Conservation (phyloP, 2,797 vertebrate species). For the Lerista edwardsae region DNA sequence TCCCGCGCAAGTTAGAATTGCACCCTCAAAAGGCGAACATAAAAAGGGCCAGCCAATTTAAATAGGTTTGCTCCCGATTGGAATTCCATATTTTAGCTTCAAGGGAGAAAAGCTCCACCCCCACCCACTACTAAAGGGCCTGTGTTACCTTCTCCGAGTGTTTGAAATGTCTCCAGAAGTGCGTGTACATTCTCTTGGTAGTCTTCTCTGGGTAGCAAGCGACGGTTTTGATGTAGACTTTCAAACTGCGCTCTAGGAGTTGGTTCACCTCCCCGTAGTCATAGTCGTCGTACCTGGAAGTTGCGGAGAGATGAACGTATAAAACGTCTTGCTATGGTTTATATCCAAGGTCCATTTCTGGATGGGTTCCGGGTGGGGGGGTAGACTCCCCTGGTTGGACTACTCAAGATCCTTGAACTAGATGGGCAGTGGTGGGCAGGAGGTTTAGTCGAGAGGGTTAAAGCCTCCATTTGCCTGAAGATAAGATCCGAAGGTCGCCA, state of each 20-base stretch:
- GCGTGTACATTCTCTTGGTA: slow-evolving; percentile 82
- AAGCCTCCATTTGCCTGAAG: no score
- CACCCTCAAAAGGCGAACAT: neutral
- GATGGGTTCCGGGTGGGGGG: no score
- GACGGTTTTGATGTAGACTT: slow-evolving; percentile 94
- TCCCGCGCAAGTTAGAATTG: no score
- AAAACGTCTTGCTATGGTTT: neutral
- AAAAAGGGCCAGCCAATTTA: neutral
- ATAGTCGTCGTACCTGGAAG: slow-evolving; percentile 90
- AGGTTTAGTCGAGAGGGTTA: no score
- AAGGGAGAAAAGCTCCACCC: no score
- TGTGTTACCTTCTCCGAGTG: slow-evolving; percentile 92
- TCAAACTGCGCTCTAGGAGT: slow-evolving; percentile 90
- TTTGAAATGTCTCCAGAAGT: slow-evolving; percentile 94
- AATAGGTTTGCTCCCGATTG: neutral
- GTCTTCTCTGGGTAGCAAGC: slow-evolving; percentile 95
- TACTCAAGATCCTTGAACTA: neutral
- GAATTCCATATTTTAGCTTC: neutral
- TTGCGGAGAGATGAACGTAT: neutral
- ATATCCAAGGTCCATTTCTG: neutral
- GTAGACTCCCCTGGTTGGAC: neutral
- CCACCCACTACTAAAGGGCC: neutral
- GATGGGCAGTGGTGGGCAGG: no score
- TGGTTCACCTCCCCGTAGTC: slow-evolving; percentile 94
- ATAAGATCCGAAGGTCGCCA: no score